Conservation (phyloP, 2,113 vertebrate species). For the Nanorana parkeri region DNA sequence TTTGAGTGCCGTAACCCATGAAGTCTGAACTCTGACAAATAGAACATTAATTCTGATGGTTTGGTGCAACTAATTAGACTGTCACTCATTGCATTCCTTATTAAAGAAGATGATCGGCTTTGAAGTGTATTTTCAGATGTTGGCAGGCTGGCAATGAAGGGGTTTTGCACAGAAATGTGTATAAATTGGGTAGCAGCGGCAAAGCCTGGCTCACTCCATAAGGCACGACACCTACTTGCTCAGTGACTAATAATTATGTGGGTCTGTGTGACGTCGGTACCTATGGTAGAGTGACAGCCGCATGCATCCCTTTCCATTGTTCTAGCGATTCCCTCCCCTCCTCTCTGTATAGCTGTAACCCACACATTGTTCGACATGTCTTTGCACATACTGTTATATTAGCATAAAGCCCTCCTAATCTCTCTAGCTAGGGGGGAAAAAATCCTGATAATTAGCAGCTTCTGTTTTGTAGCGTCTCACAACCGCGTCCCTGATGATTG, state of each 20-base stretch:
- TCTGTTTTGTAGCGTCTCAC: background rate
- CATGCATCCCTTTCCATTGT: slow-evolving; percentile 33
- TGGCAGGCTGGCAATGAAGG: background rate
- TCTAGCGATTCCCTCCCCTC: background rate
- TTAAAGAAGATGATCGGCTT: too few relatives aligned
- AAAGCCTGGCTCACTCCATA: slow-evolving; percentile 13
- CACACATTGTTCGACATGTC: slow-evolving; percentile 38
- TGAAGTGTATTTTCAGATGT: too few relatives aligned
- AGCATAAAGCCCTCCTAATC: slow-evolving; percentile 15
- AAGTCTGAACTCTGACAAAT: too few relatives aligned
- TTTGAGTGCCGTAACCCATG: too few relatives aligned
- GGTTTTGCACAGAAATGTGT: slow-evolving; percentile 13
- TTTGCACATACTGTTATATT: slow-evolving; percentile 33
- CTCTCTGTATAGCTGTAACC: slow-evolving; percentile 11
- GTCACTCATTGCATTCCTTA: too few relatives aligned
- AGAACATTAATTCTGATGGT: too few relatives aligned
- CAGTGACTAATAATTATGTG: slow-evolving; percentile 49
- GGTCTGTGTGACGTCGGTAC: slow-evolving; percentile 32
- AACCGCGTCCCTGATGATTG: slow-evolving; percentile 15
- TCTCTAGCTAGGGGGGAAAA: background rate
- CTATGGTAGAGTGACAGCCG: slow-evolving; percentile 10
- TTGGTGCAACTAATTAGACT: too few relatives aligned
- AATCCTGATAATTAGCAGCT: slow-evolving; percentile 19
- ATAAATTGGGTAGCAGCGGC: slow-evolving; percentile 7
- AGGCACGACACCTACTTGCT: slow-evolving; percentile 26